These are phyloP conservation scores for Brenthis daphne DNA, from an alignment of 2,888 invertebrate genomes.

Conservation along the genomic window DNA sequence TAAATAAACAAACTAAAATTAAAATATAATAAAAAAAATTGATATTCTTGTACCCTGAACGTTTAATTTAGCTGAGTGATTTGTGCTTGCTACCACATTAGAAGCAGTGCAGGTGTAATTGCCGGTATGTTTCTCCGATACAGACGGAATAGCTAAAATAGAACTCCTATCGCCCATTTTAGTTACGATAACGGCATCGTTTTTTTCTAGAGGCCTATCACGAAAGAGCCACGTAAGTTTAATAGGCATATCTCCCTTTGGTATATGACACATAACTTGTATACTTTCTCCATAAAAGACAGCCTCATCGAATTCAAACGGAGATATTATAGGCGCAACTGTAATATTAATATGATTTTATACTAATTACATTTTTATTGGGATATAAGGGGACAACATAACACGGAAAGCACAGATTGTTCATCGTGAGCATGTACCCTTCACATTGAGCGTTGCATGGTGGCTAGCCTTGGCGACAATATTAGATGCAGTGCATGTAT, in stretches of 20 bases:
- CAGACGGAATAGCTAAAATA: constrained; percentile 85
- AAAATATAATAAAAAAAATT: constrained; percentile 54
- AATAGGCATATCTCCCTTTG: constrained; percentile 88
- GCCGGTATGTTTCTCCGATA: constrained; percentile 86
- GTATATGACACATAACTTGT: constrained; percentile 80
- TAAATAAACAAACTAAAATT: constrained; percentile 46
- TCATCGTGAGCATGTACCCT: constrained; percentile 76
- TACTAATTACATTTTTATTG: constrained; percentile 35
- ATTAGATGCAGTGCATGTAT: constrained; percentile 85
- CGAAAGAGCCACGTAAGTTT: constrained; percentile 87
- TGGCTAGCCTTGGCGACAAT: constrained; percentile 83
- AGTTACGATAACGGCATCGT: constrained; percentile 74
- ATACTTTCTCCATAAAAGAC: constrained; percentile 83
- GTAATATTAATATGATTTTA: constrained; percentile 54
- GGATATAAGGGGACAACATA: constrained; percentile 48
- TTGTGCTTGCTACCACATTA: constrained; percentile 85
- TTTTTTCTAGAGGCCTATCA: constrained; percentile 72
- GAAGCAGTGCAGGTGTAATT: constrained; percentile 89
- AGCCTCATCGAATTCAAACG: constrained; percentile 82
- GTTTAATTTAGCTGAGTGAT: constrained; percentile 83
- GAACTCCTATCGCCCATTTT: constrained; percentile 84
- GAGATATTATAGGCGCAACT: constrained; percentile 83
- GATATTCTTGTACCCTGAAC: constrained; percentile 84
- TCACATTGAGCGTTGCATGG: constrained; percentile 84
- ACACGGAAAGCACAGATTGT: constrained; percentile 61